Evolutionary conservation across 2,888 invertebrate species (phyloP).

Genomic region (Heliconius ismenius): DNA sequence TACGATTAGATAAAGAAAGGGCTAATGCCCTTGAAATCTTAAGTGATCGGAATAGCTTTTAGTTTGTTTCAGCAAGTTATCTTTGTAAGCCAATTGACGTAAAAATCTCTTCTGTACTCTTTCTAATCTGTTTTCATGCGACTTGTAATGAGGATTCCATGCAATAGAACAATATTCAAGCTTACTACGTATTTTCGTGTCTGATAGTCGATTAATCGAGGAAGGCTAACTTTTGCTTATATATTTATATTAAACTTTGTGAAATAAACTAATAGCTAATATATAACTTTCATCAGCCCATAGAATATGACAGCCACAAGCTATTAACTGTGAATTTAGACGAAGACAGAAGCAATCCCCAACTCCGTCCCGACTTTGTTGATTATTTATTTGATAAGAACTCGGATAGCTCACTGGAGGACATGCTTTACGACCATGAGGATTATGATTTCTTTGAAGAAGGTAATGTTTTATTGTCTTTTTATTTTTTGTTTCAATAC

Average conservation of each 20-base stretch:
- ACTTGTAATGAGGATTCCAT: too few species aligned
- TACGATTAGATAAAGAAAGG: too few species aligned
- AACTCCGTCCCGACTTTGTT: slow-evolving; percentile 68
- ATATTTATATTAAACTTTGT: too few species aligned
- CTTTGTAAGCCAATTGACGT: too few species aligned
- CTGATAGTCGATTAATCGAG: too few species aligned
- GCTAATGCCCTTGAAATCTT: too few species aligned
- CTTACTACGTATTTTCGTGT: too few species aligned
- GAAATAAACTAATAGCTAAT: background rate
- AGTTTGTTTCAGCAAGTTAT: too few species aligned
- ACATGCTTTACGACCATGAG: slow-evolving; percentile 60
- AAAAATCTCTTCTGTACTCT: too few species aligned
- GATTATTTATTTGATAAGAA: slow-evolving; percentile 63
- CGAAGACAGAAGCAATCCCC: slow-evolving; percentile 67
- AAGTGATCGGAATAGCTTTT: too few species aligned
- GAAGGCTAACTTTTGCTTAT: background rate
- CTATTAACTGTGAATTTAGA: slow-evolving; percentile 57
- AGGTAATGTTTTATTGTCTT: slow-evolving; percentile 49
- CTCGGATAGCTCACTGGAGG: slow-evolving; percentile 67
- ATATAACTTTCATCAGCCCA: background rate
- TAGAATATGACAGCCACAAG: slow-evolving; percentile 56
- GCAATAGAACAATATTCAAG: too few species aligned
- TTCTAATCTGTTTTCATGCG: too few species aligned
- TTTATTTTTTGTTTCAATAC: background rate
- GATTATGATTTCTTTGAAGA: slow-evolving; percentile 59